Percentiles rank a stretch among this genome's conserved stretches.
Evolutionary conservation across 2,113 vertebrate species (phyloP).

Genomic region (Romanogobio albipinnatus): DNA sequence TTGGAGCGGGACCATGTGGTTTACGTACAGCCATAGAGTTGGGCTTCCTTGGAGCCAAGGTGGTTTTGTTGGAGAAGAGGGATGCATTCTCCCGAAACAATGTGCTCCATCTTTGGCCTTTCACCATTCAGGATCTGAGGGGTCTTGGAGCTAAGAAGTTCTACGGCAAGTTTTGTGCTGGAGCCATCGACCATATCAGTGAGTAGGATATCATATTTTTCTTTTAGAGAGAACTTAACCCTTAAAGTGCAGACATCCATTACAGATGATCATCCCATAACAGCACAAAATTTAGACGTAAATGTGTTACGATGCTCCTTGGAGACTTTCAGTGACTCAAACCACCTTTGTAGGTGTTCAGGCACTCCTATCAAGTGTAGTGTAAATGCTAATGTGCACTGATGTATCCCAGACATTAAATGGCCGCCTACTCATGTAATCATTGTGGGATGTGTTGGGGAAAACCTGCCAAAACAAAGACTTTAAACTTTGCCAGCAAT

Average conservation of each 20-base stretch:
- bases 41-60: constrained; percentile 92
- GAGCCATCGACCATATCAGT: constrained; percentile 99
- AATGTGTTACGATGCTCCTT: background rate
- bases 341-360: background rate
- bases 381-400: background rate
- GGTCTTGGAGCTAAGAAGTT: constrained; percentile 98
- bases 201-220: constrained; percentile 68
- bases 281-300: background rate
- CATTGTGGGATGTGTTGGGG: background rate
- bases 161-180: constrained; percentile 97
- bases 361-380: background rate
- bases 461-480: constrained; percentile 1
- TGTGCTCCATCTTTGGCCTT: constrained; percentile 96
- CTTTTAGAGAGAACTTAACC: background rate
- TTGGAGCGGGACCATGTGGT: constrained; percentile 96
- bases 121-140: constrained; percentile 94
- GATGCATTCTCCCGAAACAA: constrained; percentile 98
- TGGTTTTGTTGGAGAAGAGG: constrained; percentile 94
- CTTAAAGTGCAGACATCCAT: background rate
- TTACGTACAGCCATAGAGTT: constrained; percentile 95
- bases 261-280: background rate
- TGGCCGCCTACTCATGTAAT: background rate
- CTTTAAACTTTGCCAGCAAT: constrained; percentile 3
- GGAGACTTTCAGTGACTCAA: background rate
- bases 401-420: background rate